Conservation (phyloP, 2,888 invertebrate genomes). For the Micoletzkya japonica region DNA sequence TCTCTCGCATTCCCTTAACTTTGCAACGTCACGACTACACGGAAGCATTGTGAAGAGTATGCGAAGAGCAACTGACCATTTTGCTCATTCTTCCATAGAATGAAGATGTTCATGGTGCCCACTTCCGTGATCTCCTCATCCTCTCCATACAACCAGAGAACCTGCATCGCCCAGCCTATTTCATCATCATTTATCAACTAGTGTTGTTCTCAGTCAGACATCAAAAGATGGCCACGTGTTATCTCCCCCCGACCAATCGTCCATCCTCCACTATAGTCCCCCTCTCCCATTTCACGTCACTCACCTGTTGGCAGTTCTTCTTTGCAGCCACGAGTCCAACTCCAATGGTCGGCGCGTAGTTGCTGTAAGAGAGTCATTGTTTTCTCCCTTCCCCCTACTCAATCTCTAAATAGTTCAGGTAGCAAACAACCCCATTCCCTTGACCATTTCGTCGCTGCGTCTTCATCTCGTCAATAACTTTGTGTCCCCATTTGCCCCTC, state of each 20-base stretch:
- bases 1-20: background rate
- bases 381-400: too few species aligned
- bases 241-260: too few species aligned
- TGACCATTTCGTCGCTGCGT: background rate
- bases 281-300: too few species aligned
- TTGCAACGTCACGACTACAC: background rate
- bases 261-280: too few species aligned
- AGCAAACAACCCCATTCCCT: background rate
- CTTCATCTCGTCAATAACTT: too few species aligned
- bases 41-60: background rate
- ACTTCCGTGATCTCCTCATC: conserved; percentile 94
- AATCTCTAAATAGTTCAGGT: background rate
- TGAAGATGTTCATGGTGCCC: conserved; percentile 96
- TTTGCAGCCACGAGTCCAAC: conserved; percentile 75
- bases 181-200: too few species aligned
- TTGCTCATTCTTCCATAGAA: conserved; percentile 81
- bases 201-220: too few species aligned
- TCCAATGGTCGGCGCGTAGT: conserved; percentile 70
- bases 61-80: conserved; percentile 74
- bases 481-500: too few species aligned
- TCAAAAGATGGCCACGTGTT: background rate
- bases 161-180: conserved; percentile 66
- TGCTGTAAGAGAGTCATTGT: conserved; percentile 66
- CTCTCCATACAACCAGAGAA: conserved; percentile 89
- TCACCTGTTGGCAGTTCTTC: conserved; percentile 80